Base-by-base conservation (phyloP, 2,113 vertebrate genomes). In the Engystomops pustulosus region DNA sequence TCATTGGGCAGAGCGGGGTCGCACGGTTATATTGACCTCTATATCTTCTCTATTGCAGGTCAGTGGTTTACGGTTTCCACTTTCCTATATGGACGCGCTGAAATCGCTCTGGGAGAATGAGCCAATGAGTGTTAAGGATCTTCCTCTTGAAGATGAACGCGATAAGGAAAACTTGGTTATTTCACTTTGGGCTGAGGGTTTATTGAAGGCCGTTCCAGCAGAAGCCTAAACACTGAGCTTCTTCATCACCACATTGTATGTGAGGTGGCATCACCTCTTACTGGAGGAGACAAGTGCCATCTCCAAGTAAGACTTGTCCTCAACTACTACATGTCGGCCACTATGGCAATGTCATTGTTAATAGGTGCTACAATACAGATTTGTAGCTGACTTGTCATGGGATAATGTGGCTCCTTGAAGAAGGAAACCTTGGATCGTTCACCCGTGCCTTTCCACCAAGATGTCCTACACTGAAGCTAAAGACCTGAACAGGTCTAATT, bases 121-220 rank as follows among this genome's bases (percentile, higher is more conserved):
- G 70, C 79, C 86, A 0, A 55, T 96, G 67, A 0, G 32, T 12
- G 95, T 97, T 32, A 88, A 86, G 25, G 91, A 95, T 32, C 91
- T 98, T 8, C 91, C 92, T 23, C 92, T 97, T 32, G 12, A 30
- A 25, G 89, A 92, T 10, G 91, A 95, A 44, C 89, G 90, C 60
- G 96, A 95, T 55, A 96, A 94, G 86, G 89, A 94, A 87, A 93
- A 91, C 76, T 90, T 98, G 81, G 94, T 89, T 1, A 75, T 98
- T 70, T 91, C 95, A 0, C 92, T 98, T 2, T 98, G 97, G 97
- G 92, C 94, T 7, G 96, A 98, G 84, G 94, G 93, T 71, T 91
- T 98, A 32, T 85, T 98, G 11, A 14, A 36, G 34, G 36, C 15
- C 4, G 10, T 70, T 15, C 75, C 93, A 90, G 89, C 68, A 47